These are phyloP conservation scores for Agapornis roseicollis DNA, from an alignment of 2,113 vertebrate species.

Conservation along the genomic window DNA sequence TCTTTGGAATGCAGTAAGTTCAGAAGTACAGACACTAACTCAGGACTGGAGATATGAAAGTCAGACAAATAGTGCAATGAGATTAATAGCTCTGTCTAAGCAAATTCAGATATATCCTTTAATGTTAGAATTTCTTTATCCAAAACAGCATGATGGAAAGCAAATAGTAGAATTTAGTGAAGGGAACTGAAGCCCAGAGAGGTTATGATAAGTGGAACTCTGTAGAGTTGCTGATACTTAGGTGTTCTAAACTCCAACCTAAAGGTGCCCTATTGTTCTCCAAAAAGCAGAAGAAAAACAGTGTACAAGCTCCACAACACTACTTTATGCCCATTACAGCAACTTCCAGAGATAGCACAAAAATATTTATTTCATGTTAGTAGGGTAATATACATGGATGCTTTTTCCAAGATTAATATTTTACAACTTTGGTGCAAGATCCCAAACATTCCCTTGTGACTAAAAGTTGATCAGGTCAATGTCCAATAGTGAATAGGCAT, in stretches of 20 bases:
- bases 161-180: neutral
- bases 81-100: neutral
- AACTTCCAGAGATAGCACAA: neutral
- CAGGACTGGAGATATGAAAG: neutral
- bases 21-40: neutral
- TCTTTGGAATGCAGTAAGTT: neutral
- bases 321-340: neutral
- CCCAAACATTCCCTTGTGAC: neutral
- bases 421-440: neutral
- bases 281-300: neutral
- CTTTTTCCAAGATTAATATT: neutral
- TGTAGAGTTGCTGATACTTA: neutral
- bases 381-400: neutral
- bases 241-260: neutral
- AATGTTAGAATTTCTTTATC: neutral
- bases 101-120: neutral
- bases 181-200: neutral
- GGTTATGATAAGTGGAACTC: neutral
- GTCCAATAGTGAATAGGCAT: neutral
- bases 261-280: rapidly evolving
- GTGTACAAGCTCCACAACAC: neutral
- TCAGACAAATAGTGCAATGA: neutral
- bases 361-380: neutral
- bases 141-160: neutral
- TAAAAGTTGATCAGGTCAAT: neutral